Evolutionary conservation across 2,113 vertebrate species (phyloP), one percentile per base, ranked within the genome.

Genomic region (Tyrannus savana): DNA sequence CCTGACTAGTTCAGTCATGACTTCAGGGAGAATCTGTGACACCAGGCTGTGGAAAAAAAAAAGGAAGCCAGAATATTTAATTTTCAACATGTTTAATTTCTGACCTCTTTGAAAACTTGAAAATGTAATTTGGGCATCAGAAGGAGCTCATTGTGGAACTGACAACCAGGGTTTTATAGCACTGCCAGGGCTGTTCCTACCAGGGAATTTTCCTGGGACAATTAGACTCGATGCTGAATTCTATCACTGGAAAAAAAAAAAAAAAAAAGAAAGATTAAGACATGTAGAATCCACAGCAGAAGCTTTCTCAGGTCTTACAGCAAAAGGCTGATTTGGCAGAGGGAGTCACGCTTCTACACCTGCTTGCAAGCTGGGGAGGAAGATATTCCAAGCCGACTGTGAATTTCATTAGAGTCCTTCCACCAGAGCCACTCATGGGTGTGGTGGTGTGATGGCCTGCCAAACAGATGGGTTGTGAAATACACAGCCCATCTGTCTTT

Each of bases 401-500:
- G 77, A 89, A 95, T 97, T 93, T 95, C 95, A 88, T 97, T 78
- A 49, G 28, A 14, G 46, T 55, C 96, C 97, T 96, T 95, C 97
- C 93, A 97, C 94, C 96, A 89, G 94, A 97, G 91, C 90, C 83
- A 42, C 96, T 96, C 94, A 59, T 82, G 95, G 97, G 96, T 91
- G 97, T 95, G 97, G 97, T 72, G 87, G 30, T 80, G 74, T 89
- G 86, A 92, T 83, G 96, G 96, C 79, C 95, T 95, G 95, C 97
- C 96, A 94, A 95, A 75, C 98, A 98, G 98, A 98, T 97, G 98
- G 97, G 97, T 91, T 95, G 93, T 92, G 91, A 89, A 95, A 96
- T 90, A 73, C 94, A 81, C 89, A 96, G 95, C 97, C 97, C 98
- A 97, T 98, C 97, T 97, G 97, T 98, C 97, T 98, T 96, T 96